A percentile compares a stretch with the other conserved stretches of the same genome.
phyloP scores from a whole-genome alignment of 2,797 vertebrate species.

The Gobio occitaniae region DNA sequence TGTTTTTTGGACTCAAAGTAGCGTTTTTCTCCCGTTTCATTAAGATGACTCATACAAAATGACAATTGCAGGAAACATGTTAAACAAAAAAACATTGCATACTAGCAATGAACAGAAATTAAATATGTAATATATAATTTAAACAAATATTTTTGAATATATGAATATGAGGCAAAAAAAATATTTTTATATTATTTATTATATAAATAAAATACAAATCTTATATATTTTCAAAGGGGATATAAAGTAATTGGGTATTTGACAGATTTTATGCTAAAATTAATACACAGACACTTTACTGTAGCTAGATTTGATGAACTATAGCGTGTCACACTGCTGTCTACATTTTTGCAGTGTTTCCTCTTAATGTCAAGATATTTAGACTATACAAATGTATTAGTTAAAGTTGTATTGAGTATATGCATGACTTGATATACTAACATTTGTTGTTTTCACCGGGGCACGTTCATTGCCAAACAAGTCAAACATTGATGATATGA shows the following conservation, averaged over 20 bases:
- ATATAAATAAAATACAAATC: no score
- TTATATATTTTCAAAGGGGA: background rate
- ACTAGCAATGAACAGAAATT: no score
- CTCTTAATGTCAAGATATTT: background rate
- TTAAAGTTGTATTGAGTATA: background rate
- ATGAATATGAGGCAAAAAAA: no score
- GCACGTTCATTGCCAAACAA: background rate
- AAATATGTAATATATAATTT: background rate
- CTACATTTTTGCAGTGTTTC: background rate
- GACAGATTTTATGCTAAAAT: background rate
- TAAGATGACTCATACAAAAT: background rate
- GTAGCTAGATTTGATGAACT: background rate
- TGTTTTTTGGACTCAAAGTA: constrained; percentile 22
- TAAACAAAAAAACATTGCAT: background rate
- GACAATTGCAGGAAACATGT: background rate
- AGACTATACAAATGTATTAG: background rate
- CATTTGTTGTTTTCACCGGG: background rate
- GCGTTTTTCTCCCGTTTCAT: background rate
- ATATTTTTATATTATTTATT: no score
- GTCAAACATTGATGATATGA: background rate
- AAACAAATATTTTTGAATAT: background rate
- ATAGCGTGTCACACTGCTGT: background rate
- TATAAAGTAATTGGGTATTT: background rate
- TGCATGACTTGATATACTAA: background rate
- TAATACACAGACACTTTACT: background rate